Conservation (phyloP, 2,113 vertebrate genomes). For the Saccopteryx leptura region DNA sequence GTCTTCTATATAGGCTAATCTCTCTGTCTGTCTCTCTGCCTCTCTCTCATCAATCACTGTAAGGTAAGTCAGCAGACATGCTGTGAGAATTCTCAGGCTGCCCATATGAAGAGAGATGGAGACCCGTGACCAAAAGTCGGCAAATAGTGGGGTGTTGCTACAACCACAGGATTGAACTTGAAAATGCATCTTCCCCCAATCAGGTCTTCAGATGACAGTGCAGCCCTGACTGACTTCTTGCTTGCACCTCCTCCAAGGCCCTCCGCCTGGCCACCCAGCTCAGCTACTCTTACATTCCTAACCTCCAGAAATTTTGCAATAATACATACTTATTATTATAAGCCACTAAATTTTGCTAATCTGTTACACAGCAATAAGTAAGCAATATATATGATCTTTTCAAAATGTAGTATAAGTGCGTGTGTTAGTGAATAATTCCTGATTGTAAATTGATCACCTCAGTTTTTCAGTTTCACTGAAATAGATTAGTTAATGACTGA, state of each 20-base stretch:
- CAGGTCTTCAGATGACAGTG: neutral
- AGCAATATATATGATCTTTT: neutral
- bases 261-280: neutral
- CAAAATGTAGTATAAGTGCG: neutral
- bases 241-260: neutral
- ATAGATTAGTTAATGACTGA: slow-evolving; percentile 1
- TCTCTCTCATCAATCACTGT: neutral
- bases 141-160: neutral
- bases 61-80: neutral
- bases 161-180: neutral
- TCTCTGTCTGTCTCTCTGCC: neutral
- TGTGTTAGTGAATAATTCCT: neutral
- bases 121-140: neutral
- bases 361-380: neutral
- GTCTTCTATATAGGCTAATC: neutral
- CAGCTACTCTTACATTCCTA: neutral
- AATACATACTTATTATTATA: neutral
- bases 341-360: neutral
- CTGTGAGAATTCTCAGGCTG: neutral
- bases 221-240: neutral
- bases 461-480: slow-evolving; percentile 30
- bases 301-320: slow-evolving; percentile 1
- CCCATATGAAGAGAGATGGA: neutral
- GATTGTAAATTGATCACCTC: neutral
- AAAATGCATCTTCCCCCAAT: neutral